Conservation (phyloP, 2,888 invertebrate genomes). For the Clivina fossor region DNA sequence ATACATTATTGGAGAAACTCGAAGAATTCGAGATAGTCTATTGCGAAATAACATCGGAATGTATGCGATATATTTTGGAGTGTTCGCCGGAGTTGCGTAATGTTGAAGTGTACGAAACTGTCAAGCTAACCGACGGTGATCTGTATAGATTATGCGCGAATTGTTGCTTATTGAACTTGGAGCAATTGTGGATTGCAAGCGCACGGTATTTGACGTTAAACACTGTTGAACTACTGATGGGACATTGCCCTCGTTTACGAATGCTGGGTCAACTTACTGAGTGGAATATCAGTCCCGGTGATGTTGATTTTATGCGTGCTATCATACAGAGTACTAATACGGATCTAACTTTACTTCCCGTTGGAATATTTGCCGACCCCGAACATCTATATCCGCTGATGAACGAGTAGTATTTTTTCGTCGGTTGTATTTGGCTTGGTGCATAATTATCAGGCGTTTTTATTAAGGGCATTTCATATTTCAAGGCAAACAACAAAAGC, state of each 20-base stretch:
- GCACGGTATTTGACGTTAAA: slow-evolving; percentile 65
- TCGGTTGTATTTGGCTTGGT: too few relatives aligned
- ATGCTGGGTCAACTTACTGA: slow-evolving; percentile 66
- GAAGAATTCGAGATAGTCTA: slow-evolving; percentile 69
- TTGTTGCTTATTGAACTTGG: slow-evolving; percentile 63
- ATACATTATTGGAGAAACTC: slow-evolving; percentile 62
- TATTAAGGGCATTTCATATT: too few relatives aligned
- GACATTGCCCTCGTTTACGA: slow-evolving; percentile 65
- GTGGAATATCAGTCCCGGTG: slow-evolving; percentile 68
- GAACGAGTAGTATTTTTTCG: too few relatives aligned
- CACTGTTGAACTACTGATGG: slow-evolving; percentile 68
- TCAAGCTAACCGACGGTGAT: slow-evolving; percentile 68
- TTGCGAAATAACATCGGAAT: slow-evolving; percentile 61
- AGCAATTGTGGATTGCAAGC: slow-evolving; percentile 70
- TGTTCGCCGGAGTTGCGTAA: slow-evolving; percentile 62
- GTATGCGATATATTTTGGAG: slow-evolving; percentile 64
- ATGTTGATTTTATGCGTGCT: slow-evolving; percentile 66
- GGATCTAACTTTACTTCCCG: slow-evolving; percentile 64
- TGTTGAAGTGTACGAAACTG: slow-evolving; percentile 65
- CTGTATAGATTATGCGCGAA: slow-evolving; percentile 67
- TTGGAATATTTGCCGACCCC: slow-evolving; percentile 21
- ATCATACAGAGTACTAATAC: slow-evolving; percentile 67
- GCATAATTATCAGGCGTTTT: too few relatives aligned
- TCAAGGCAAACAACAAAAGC: too few relatives aligned
- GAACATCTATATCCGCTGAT: too few relatives aligned